Conservation (phyloP, 2,888 invertebrate genomes). For the Sympetrum striolatum region DNA sequence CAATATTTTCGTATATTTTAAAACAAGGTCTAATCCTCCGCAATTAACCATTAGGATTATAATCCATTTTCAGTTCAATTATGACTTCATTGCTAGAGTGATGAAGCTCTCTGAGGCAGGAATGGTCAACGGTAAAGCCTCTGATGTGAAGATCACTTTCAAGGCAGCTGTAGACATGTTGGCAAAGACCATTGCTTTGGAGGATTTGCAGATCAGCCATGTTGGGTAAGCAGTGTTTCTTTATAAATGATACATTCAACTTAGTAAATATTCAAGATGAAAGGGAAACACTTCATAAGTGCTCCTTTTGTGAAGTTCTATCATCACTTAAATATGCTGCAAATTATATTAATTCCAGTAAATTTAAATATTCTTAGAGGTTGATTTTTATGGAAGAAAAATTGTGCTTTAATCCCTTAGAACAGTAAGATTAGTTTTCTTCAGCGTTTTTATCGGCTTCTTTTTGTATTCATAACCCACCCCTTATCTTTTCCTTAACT, state of each 20-base stretch:
- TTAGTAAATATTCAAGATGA: background rate
- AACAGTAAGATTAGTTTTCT: too few relatives aligned
- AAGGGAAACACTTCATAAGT: background rate
- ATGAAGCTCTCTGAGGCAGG: conserved; percentile 65
- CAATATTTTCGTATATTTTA: background rate
- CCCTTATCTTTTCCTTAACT: too few relatives aligned
- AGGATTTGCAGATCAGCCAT: conserved; percentile 52
- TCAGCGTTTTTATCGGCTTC: too few relatives aligned
- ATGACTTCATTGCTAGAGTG: conserved; percentile 62
- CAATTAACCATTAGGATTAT: background rate
- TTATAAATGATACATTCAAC: background rate
- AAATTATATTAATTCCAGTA: too few relatives aligned
- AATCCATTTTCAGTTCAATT: conserved; percentile 60
- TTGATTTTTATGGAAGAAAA: too few relatives aligned
- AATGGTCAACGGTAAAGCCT: conserved; percentile 61
- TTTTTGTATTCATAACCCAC: too few relatives aligned
- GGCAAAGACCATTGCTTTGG: conserved; percentile 50
- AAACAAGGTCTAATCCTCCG: background rate
- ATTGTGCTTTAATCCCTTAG: too few relatives aligned
- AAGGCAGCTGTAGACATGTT: conserved; percentile 51
- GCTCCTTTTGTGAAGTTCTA: too few relatives aligned
- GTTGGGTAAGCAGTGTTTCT: conserved; percentile 51
- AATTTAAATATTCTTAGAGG: too few relatives aligned
- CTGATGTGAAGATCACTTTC: conserved; percentile 50
- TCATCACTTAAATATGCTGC: too few relatives aligned